These are phyloP conservation scores for Drosophila pseudoobscura DNA, from an alignment of 1,140 invertebrate genomes.

Conservation along the genomic window DNA sequence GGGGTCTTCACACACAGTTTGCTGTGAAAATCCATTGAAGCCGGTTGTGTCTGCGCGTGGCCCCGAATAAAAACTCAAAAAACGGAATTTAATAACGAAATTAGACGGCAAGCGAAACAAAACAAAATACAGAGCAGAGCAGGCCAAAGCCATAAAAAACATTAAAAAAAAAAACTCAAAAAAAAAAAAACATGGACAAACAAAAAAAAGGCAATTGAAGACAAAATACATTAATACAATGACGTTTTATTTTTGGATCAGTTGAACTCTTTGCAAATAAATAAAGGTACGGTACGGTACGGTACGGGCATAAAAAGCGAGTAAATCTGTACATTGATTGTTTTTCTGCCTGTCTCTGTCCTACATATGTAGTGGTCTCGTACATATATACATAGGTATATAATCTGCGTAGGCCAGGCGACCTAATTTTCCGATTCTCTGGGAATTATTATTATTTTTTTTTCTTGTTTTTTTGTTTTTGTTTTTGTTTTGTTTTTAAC, in stretches of 20 bases:
- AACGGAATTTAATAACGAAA: too few species aligned
- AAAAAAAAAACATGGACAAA: conserved; percentile 28
- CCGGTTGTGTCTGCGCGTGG: background rate
- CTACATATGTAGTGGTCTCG: too few species aligned
- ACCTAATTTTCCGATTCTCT: conserved; percentile 35
- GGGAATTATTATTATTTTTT: conserved; percentile 8
- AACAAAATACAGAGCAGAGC: conserved; percentile 23
- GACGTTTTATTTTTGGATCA: conserved; percentile 54
- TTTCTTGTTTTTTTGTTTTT: background rate
- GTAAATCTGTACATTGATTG: too few species aligned
- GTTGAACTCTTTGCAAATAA: conserved; percentile 38
- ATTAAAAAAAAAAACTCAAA: background rate
- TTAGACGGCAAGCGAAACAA: conserved; percentile 13
- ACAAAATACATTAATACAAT: conserved; percentile 36
- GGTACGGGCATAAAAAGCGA: too few species aligned
- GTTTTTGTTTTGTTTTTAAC: too few species aligned
- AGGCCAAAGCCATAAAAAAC: conserved; percentile 31
- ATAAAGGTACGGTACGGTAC: conserved; percentile 17
- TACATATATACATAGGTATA: background rate
- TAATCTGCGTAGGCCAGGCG: conserved; percentile 47
- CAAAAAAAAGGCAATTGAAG: conserved; percentile 38
- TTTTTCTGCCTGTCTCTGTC: too few species aligned
- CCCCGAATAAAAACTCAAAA: background rate
- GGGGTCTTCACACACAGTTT: too few species aligned
- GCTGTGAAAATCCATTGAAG: too few species aligned